Base-by-base conservation (phyloP, 2,888 invertebrate species). In the Noctuana brunneofusca region DNA sequence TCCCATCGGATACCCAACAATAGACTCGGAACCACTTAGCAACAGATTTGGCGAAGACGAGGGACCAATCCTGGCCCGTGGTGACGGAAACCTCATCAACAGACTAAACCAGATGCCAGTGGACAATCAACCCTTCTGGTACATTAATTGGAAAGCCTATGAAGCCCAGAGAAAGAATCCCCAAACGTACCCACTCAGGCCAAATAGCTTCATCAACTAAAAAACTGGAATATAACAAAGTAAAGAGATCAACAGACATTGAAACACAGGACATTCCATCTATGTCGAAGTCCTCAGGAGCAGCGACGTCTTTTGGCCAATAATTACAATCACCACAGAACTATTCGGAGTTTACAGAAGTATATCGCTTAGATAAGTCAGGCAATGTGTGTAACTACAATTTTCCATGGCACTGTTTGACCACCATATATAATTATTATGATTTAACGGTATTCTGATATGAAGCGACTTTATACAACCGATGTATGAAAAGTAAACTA, bases 61-160 rank as follows among this genome's bases (percentile, higher is more conserved):
- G 52, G 72, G 72, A 22, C 95, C 95, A 0, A 84, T 93, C 6
- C 93, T 94, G 73, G 94, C 94, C 0, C 81, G 87, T 63, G 93
- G 93, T 8, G 94, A 95, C 70, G 77, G 74, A 22, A 81, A 89
- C 18, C 79, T 93, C n/a, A 86, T 94, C 0, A 88, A 94, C 64
- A 82, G 92, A 64, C 77, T 95, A 6, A 92, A 91, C 66, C 77
- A 84, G 14, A 86, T 94, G 88, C 95, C 95, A 0, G 75, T 85
- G 41, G 94, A 95, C 43, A 88, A 93, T 41, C 90, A 92, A 71
- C 95, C 95, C 0, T 95, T 94, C 77, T 95, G 95, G 95, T 93
- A 92, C 62, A 66, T 95, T 18, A 95, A 95, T 75, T 93, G 93
- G 71, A 86, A 92, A 56, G 92, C 92, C 0, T 94, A 95, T 49